Evolutionary conservation across 2,888 invertebrate species (phyloP).

Genomic region (Tridacna crocea): DNA sequence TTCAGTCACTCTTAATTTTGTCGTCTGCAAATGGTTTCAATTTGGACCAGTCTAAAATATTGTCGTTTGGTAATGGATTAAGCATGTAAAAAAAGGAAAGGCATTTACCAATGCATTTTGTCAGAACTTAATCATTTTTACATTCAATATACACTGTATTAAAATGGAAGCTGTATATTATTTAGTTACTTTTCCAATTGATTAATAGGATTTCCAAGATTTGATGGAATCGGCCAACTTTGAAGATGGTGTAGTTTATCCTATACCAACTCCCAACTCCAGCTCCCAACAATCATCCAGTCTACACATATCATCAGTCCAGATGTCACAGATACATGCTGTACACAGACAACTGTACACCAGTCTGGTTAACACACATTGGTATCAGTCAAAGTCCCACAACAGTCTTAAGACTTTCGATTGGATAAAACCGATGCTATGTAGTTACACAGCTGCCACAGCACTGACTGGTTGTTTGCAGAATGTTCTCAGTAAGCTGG

Average conservation of each 20-base stretch:
- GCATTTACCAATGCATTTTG: too few species aligned
- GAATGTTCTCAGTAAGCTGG: slow-evolving; percentile 62
- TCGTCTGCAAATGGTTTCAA: too few species aligned
- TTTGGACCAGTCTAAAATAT: too few species aligned
- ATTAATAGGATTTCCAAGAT: slow-evolving; percentile 77
- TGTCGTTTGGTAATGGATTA: too few species aligned
- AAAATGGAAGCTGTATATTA: too few species aligned
- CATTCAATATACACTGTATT: too few species aligned
- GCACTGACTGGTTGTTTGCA: slow-evolving; percentile 56
- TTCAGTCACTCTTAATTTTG: too few species aligned
- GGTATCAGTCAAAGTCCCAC: slow-evolving; percentile 59
- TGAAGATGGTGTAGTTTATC: slow-evolving; percentile 60
- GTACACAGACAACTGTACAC: slow-evolving; percentile 72
- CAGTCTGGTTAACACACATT: slow-evolving; percentile 67
- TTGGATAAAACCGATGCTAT: slow-evolving; percentile 69
- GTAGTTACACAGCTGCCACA: slow-evolving; percentile 73
- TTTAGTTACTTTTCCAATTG: neutral
- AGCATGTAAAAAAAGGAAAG: too few species aligned
- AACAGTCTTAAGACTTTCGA: slow-evolving; percentile 50
- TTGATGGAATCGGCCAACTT: slow-evolving; percentile 74
- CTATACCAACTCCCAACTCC: slow-evolving; percentile 6
- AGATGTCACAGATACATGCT: slow-evolving; percentile 71
- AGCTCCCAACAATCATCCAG: slow-evolving; percentile 37
- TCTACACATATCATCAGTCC: slow-evolving; percentile 69
- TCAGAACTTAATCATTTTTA: too few species aligned